These are phyloP conservation scores for Clarias fuscus DNA, from an alignment of 2,797 vertebrate genomes.

Conservation along the genomic window DNA sequence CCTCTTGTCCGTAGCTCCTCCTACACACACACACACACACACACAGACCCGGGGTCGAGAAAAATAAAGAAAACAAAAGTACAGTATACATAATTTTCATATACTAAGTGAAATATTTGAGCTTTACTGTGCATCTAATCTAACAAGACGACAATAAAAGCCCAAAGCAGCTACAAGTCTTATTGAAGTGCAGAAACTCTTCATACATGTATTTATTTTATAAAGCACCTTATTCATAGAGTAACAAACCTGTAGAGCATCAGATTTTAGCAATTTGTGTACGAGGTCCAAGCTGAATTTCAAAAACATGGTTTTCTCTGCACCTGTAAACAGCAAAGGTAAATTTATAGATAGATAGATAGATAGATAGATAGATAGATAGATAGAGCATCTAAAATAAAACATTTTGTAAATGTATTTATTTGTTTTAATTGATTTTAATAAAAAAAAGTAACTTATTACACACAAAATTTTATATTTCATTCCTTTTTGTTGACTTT, in stretches of 20 bases:
- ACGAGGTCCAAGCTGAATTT: conserved; percentile 87
- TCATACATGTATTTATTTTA: not conserved
- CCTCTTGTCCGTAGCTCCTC: conserved; percentile 69
- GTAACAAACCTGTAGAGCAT: conserved; percentile 77
- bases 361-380: no score
- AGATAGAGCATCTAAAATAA: no score
- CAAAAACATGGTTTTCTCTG: conserved; percentile 84
- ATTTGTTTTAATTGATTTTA: no score
- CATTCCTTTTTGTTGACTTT: no score
- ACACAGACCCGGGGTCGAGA: not conserved
- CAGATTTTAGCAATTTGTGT: conserved; percentile 83
- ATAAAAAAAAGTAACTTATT: no score
- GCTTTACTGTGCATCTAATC: not conserved
- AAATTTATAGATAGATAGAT: no score
- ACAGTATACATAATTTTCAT: not conserved
- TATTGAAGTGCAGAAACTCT: not conserved
- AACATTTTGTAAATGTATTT: not conserved
- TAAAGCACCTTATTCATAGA: not conserved
- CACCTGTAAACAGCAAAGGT: conserved; percentile 69
- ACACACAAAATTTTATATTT: no score
- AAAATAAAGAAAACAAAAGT: not conserved
- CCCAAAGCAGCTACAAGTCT: not conserved
- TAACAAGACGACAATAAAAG: not conserved
- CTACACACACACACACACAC: not conserved
- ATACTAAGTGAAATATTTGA: not conserved